These are phyloP conservation scores for Gymnoscopelus braueri DNA, from an alignment of 2,797 vertebrate genomes.

Conservation along the genomic window DNA sequence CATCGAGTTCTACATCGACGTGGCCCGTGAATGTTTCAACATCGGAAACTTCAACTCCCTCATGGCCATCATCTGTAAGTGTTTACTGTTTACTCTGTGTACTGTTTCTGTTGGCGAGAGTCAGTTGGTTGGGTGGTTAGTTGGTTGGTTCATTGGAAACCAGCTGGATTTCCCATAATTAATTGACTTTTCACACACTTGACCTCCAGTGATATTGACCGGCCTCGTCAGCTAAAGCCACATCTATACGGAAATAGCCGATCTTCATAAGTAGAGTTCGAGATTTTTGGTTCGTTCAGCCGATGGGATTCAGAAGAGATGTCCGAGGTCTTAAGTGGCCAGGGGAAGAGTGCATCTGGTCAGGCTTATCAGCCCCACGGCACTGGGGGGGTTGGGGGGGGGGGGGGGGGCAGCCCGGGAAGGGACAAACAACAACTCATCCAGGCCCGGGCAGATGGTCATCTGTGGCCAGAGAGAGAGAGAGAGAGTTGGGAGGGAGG, in stretches of 20 bases:
- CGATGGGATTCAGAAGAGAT: conserved; percentile 12
- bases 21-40: conserved; percentile 95
- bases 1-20: conserved; percentile 95
- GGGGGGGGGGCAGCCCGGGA: background rate
- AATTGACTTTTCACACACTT: too few species aligned
- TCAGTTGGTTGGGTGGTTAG: background rate
- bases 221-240: too few species aligned
- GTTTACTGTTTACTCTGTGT: background rate
- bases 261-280: too few species aligned
- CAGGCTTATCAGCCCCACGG: conserved; percentile 28
- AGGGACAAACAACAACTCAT: conserved; percentile 33
- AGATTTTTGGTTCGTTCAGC: background rate
- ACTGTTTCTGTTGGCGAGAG: background rate
- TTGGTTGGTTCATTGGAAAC: background rate
- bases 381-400: background rate
- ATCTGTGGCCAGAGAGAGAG: conserved; percentile 68
- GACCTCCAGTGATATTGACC: too few species aligned
- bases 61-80: conserved; percentile 98
- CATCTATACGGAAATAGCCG: too few species aligned
- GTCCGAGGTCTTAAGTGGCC: conserved; percentile 6
- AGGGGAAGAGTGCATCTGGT: conserved; percentile 57
- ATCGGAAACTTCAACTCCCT: conserved; percentile 98
- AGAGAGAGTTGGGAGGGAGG: conserved; percentile 4
- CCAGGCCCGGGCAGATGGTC: conserved; percentile 80
- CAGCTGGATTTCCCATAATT: too few species aligned